Conservation (phyloP, 2,113 vertebrate species). For the Nesogale talazaci region DNA sequence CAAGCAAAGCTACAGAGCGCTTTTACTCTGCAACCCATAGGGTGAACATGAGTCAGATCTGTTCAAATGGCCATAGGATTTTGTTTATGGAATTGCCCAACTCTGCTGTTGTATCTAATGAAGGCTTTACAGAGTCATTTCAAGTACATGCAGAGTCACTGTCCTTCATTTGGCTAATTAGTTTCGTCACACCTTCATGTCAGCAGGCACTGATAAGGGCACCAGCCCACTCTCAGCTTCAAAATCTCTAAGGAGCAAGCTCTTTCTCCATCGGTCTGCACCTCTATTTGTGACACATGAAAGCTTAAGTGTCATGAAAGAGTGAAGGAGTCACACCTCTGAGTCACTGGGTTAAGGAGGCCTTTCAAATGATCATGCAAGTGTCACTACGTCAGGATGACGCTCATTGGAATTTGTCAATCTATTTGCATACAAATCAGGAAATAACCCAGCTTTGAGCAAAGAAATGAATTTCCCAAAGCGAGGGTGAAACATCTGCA, state of each 20-base stretch:
- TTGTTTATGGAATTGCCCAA: neutral
- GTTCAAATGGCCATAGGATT: neutral
- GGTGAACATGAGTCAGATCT: neutral
- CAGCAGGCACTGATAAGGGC: neutral
- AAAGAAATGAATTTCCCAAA: conserved; percentile 5
- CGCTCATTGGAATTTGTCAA: neutral
- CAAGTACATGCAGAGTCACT: neutral
- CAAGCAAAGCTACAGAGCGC: neutral
- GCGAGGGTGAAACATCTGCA: neutral
- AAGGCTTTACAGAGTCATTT: neutral
- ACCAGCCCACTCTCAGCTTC: neutral
- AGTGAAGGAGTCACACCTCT: neutral
- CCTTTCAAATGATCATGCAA: neutral
- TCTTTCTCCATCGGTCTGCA: conserved; percentile 10
- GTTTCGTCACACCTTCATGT: neutral
- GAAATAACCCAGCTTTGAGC: neutral
- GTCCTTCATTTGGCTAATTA: neutral
- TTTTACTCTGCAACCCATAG: neutral
- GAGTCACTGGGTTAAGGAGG: neutral
- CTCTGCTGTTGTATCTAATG: neutral
- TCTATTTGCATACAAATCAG: conserved; percentile 1
- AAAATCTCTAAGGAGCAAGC: conserved; percentile 48
- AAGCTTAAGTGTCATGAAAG: neutral
- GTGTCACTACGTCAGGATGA: neutral
- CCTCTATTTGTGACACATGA: conserved; percentile 17